Base-by-base conservation (phyloP, 2,113 vertebrate species). In the Chloropsis cyanopogon region DNA sequence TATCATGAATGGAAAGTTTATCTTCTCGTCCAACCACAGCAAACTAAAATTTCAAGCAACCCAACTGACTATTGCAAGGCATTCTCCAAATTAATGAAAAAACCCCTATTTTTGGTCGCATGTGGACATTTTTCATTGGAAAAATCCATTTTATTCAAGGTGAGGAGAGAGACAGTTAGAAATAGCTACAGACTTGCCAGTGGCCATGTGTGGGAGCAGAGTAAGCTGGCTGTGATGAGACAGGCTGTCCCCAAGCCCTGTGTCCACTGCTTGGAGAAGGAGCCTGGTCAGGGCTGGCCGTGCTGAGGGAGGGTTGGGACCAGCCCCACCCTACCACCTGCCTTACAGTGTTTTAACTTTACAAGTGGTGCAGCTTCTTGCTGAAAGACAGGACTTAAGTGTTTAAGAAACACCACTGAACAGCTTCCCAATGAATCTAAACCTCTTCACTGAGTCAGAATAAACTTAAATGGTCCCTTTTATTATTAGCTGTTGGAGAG, bases 381-480 rank as follows among this genome's bases (percentile, higher is more conserved):
- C 35, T 59, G 39, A 26, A 78, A 84, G 16, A 35, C 6, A 46
- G 39, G 26, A 39, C 29, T 31, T 35, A 13, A 54, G 4, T 16
- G 9, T 81, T 89, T 82, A 52, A 77, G 69, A 86, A 91, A 31
- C 14, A 28, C 33, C 28, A 44, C 22, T 35, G 28, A 77, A 20
- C 22, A 54, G 33, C 52, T 91, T 89, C 16, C n/a, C 31, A 47
- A 18, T 53, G 41, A 82, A 89, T 83, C 39, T 63, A 75, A 92
- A 80, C 37, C 31, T 92, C 93, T 90, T 81, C 25, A 33, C 61
- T 77, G 53, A 78, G 72, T 85, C 82, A 71, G 85, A 83, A 86
- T 73, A 88, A 94, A 85, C 77, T 79, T 35, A 63, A 87, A 89
- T 7, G 66, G 72, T 82, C 70, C 59, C 46, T 95, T 94, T 96